A percentile compares a stretch with the other conserved stretches of the same genome.
Conservation (phyloP, 2,888 invertebrate species). For the Pimpla rufipes region DNA sequence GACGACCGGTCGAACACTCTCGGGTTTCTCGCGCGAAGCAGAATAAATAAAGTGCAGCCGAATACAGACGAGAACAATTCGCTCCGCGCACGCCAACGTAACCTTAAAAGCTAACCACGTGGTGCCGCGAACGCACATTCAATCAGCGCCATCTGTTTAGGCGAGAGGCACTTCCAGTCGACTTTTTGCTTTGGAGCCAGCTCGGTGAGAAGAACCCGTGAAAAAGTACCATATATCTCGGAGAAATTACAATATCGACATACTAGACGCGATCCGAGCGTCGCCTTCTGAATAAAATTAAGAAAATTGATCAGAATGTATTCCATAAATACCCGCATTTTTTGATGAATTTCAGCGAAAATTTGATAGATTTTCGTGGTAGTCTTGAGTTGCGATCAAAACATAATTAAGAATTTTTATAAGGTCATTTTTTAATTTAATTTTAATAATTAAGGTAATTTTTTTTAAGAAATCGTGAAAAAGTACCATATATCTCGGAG, state of each 20-base stretch:
- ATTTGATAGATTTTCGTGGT: no score
- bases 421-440: no score
- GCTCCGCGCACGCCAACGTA: neutral
- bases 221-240: neutral
- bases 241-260: no score
- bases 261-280: no score
- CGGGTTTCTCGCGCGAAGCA: conserved; percentile 2
- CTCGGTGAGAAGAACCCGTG: neutral
- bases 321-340: no score
- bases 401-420: no score
- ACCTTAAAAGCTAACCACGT: conserved; percentile 2
- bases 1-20: conserved; percentile 7
- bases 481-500: neutral
- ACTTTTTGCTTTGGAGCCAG: neutral
- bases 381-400: no score
- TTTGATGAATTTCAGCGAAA: no score
- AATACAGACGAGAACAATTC: neutral
- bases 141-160: neutral
- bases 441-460: no score
- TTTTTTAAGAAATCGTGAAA: neutral
- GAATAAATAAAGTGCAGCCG: conserved; percentile 6
- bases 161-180: neutral
- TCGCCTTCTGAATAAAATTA: no score
- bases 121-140: neutral
- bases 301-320: no score